A percentile compares a stretch with the other conserved stretches of the same genome.
Conservation (phyloP, 1,140 invertebrate species). For the Procambarus virginalis region DNA sequence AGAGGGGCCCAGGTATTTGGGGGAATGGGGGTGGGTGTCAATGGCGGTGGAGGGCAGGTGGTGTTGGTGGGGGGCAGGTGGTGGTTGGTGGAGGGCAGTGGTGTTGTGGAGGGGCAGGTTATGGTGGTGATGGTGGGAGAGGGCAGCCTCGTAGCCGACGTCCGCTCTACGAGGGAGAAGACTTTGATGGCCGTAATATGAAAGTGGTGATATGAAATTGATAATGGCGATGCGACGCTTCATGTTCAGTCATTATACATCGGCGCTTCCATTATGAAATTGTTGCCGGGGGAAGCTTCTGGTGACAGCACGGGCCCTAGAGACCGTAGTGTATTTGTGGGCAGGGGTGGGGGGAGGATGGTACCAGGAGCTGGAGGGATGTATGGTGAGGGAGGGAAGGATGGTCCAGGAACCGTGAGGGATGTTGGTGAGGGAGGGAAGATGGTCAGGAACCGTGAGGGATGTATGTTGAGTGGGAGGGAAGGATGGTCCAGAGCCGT, state of each 20-base stretch:
- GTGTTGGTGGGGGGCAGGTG: background rate
- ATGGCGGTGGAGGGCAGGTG: background rate
- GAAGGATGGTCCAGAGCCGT: too few species aligned
- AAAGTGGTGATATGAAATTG: constrained; percentile 32
- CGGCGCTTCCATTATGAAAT: constrained; percentile 28
- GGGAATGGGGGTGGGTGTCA: too few species aligned
- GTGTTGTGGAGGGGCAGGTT: background rate
- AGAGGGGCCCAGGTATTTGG: too few species aligned
- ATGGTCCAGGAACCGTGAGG: too few species aligned
- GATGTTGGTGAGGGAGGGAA: too few species aligned
- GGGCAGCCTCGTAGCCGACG: background rate
- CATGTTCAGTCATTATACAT: constrained; percentile 29
- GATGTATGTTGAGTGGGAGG: too few species aligned
- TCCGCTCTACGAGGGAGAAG: background rate
- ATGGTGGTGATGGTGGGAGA: background rate
- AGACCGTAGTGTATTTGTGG: background rate
- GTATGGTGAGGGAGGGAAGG: too few species aligned
- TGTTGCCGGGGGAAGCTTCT: constrained; percentile 4
- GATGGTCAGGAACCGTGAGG: too few species aligned
- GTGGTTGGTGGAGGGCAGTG: background rate
- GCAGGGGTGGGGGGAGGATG: too few species aligned
- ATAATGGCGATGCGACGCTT: constrained; percentile 5
- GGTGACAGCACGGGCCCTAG: background rate
- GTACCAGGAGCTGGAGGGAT: too few species aligned
- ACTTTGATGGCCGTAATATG: constrained; percentile 21